phyloP scores from a whole-genome alignment of 2,888 invertebrate genomes.

The Drosophila glabriapex region DNA sequence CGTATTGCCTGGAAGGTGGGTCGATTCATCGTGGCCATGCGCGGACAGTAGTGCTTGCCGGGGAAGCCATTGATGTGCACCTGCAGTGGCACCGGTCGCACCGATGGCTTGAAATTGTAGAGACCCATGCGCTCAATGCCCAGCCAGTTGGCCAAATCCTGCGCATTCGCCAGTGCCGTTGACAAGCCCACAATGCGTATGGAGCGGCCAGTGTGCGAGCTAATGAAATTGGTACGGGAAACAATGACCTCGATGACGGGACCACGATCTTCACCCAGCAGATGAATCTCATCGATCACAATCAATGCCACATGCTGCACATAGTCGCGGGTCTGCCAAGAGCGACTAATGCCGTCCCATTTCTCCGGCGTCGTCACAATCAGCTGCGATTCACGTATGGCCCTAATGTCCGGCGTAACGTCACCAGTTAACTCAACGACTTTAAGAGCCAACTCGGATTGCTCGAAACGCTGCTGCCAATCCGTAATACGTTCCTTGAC shows the following conservation, averaged over 20 bases:
- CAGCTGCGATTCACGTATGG: conserved; percentile 93
- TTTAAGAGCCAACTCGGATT: conserved; percentile 89
- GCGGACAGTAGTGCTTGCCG: conserved; percentile 98
- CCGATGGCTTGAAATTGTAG: conserved; percentile 99
- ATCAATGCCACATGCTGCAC: conserved; percentile 96
- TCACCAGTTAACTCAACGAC: conserved; percentile 99
- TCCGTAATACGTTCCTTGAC: conserved; percentile 98
- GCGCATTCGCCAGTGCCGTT: conserved; percentile 98
- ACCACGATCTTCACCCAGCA: conserved; percentile 95
- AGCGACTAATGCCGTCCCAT: conserved; percentile 99
- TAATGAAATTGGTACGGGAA: conserved; percentile 98
- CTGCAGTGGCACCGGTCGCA: conserved; percentile 97
- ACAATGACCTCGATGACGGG: conserved; percentile 98
- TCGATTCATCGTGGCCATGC: conserved; percentile 99
- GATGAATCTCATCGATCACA: conserved; percentile 99
- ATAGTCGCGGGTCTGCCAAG: conserved; percentile 98
- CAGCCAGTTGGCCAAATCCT: conserved; percentile 98
- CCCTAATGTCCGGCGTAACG: conserved; percentile 92
- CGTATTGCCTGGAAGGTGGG: conserved; percentile 98
- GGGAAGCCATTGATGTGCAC: conserved; percentile 97
- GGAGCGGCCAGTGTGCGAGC: conserved; percentile 92
- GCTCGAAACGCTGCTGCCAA: conserved; percentile 94
- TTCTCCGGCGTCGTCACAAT: conserved; percentile 99
- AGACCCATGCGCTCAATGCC: conserved; percentile 95
- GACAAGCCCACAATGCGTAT: conserved; percentile 97